Evolutionary conservation across 2,888 invertebrate species (phyloP).

Genomic region (Parnassius glacialis): DNA sequence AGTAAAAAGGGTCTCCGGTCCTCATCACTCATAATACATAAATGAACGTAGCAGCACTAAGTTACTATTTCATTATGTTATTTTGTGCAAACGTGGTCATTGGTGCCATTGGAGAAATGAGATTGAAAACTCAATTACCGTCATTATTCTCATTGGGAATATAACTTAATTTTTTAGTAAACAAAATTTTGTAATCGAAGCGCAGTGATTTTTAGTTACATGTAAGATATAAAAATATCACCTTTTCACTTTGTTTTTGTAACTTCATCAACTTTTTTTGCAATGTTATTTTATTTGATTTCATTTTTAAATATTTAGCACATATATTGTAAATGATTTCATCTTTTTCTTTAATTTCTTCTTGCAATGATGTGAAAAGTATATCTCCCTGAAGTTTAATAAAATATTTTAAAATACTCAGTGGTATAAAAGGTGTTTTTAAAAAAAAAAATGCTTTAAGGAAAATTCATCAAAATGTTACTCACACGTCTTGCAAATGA

Average conservation of each 20-base stretch:
- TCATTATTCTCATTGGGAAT: too few species aligned
- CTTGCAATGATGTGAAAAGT: conserved; percentile 31
- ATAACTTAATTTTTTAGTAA: too few species aligned
- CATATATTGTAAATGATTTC: conserved; percentile 47
- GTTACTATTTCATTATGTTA: too few species aligned
- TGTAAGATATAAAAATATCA: conserved; percentile 6
- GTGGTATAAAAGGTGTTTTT: neutral
- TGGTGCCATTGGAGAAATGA: too few species aligned
- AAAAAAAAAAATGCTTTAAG: too few species aligned
- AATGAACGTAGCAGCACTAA: too few species aligned
- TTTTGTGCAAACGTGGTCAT: too few species aligned
- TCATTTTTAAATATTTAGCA: conserved; percentile 46
- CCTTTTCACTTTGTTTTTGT: conserved; percentile 43
- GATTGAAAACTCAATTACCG: too few species aligned
- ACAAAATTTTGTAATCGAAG: too few species aligned
- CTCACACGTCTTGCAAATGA: conserved; percentile 41
- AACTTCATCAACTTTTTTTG: conserved; percentile 53
- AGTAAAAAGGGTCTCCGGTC: too few species aligned
- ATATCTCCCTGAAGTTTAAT: conserved; percentile 32
- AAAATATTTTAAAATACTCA: neutral
- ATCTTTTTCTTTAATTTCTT: conserved; percentile 43
- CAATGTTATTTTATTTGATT: conserved; percentile 42
- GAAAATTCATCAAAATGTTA: neutral
- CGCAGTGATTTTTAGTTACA: too few species aligned
- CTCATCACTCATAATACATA: too few species aligned